Evolutionary conservation across 2,888 invertebrate species (phyloP).

Genomic region (Anarsia innoxiella): DNA sequence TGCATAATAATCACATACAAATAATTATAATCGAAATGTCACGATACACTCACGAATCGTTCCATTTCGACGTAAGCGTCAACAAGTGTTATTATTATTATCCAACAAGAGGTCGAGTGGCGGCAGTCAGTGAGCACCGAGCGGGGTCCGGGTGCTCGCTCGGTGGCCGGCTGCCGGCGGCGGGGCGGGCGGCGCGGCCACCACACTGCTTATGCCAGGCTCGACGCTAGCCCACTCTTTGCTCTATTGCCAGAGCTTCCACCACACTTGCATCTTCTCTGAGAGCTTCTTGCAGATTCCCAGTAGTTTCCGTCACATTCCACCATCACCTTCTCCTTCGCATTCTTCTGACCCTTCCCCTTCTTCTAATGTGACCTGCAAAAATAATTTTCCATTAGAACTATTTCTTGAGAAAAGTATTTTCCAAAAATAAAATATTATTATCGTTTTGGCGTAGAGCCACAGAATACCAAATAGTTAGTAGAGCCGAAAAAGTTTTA

Average conservation of each 20-base stretch:
- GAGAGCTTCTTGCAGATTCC: conserved; percentile 93
- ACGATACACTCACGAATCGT: conserved; percentile 55
- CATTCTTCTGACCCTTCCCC: conserved; percentile 82
- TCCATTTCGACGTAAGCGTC: conserved; percentile 70
- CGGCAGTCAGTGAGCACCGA: conserved; percentile 13
- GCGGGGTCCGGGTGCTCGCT: conserved; percentile 12
- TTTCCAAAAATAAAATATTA: too few relatives aligned
- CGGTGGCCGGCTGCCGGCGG: conserved; percentile 17
- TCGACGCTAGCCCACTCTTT: conserved; percentile 16
- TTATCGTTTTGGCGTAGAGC: too few relatives aligned
- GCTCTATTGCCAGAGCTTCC: conserved; percentile 84
- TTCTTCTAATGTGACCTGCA: conserved; percentile 89
- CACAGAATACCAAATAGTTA: too few relatives aligned
- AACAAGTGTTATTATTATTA: conserved; percentile 59
- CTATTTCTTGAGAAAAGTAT: too few relatives aligned
- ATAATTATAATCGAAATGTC: conserved; percentile 65
- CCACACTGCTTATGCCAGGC: conserved; percentile 22
- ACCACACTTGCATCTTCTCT: conserved; percentile 92
- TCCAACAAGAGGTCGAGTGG: conserved; percentile 45
- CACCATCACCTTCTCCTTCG: conserved; percentile 75
- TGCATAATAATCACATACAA: conserved; percentile 68
- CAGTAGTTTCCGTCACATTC: conserved; percentile 95
- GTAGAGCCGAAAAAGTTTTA: neutral
- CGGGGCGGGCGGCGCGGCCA: conserved; percentile 10
- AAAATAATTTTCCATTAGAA: neutral